These are phyloP conservation scores for Champsocephalus gunnari DNA, from an alignment of 2,797 vertebrate species.

Conservation along the genomic window DNA sequence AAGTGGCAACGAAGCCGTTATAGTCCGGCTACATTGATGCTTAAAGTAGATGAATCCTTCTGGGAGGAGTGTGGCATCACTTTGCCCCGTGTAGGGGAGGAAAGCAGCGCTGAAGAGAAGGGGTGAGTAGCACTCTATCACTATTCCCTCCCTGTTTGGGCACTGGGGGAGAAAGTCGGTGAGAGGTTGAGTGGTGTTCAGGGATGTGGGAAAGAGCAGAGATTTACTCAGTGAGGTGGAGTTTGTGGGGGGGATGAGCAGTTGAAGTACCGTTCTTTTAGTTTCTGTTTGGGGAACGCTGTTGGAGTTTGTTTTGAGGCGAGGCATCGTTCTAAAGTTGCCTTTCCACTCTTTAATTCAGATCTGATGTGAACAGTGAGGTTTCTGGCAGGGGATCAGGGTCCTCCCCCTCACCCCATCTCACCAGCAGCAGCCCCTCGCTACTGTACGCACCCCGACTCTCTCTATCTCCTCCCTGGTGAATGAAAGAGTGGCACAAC, in stretches of 20 bases:
- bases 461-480: slow-evolving; percentile 10
- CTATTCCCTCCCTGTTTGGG: slow-evolving; percentile 59
- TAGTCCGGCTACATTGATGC: slow-evolving; percentile 42
- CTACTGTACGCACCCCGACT: slow-evolving; percentile 49
- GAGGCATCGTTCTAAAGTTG: neutral
- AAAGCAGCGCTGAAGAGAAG: slow-evolving; percentile 24
- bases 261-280: neutral
- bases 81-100: slow-evolving; percentile 19
- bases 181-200: slow-evolving; percentile 78
- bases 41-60: slow-evolving; percentile 31
- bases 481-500: slow-evolving; percentile 50
- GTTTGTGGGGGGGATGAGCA: slow-evolving; percentile 5
- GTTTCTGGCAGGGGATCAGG: slow-evolving; percentile 32
- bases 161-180: slow-evolving; percentile 80
- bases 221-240: slow-evolving; percentile 51
- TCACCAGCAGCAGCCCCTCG: slow-evolving; percentile 34
- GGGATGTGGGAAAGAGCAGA: slow-evolving; percentile 50
- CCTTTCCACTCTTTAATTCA: slow-evolving; percentile 24
- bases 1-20: slow-evolving; percentile 32
- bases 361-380: slow-evolving; percentile 46
- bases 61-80: slow-evolving; percentile 42
- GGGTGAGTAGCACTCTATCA: slow-evolving; percentile 63
- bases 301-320: slow-evolving; percentile 3
- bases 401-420: slow-evolving; percentile 48
- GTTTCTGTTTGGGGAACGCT: slow-evolving; percentile 5